A percentile compares a stretch with the other conserved stretches of the same genome.
These are phyloP conservation scores for Fulica atra DNA, from an alignment of 2,113 vertebrate species.

Conservation along the genomic window DNA sequence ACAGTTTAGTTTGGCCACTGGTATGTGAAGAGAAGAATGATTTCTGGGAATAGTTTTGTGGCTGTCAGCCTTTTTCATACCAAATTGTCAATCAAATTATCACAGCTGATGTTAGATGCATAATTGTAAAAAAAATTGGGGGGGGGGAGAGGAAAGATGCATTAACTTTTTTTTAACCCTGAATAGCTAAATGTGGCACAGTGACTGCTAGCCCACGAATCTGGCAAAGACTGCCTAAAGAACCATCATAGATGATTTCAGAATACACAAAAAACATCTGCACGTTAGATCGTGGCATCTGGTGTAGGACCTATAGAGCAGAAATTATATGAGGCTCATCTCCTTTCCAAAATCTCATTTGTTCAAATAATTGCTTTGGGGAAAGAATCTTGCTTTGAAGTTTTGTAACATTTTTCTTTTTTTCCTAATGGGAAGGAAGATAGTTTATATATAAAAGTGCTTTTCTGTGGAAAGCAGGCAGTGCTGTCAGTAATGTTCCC, in stretches of 20 bases:
- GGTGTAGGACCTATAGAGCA: neutral
- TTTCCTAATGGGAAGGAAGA: neutral
- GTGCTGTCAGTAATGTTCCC: neutral
- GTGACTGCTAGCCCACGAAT: neutral
- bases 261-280: neutral
- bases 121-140: neutral
- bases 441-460: neutral
- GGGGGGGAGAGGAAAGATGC: neutral
- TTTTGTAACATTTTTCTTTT: neutral
- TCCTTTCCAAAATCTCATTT: neutral
- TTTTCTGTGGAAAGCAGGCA: neutral
- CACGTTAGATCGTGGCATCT: neutral
- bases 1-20: constrained; percentile 35
- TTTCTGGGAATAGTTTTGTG: constrained; percentile 54
- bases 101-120: neutral
- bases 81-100: constrained; percentile 44
- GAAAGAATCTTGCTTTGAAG: neutral
- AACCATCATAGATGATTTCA: neutral
- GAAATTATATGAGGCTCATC: neutral
- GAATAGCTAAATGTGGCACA: neutral
- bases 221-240: neutral
- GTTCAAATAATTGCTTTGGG: neutral
- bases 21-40: constrained; percentile 16
- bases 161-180: neutral
- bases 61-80: constrained; percentile 18